Conservation (phyloP, 2,113 vertebrate genomes). For the Strix aluco region DNA sequence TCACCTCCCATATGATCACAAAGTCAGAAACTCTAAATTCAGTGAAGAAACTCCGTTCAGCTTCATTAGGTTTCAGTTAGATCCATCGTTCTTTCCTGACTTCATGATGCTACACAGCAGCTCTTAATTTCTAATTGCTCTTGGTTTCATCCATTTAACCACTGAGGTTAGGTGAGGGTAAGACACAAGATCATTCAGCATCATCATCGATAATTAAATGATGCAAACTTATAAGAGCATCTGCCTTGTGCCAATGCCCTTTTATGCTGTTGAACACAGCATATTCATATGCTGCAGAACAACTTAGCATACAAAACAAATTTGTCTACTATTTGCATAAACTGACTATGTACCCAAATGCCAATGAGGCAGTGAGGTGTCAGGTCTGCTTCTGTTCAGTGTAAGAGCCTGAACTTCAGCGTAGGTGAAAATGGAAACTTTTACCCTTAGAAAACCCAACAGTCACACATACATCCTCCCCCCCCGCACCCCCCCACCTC, state of each 20-base stretch:
- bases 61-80: not conserved
- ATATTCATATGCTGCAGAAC: not conserved
- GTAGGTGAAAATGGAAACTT: not conserved
- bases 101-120: not conserved
- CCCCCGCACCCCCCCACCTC: not conserved
- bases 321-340: not conserved
- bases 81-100: not conserved
- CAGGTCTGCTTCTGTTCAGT: not conserved
- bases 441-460: not conserved
- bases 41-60: not conserved
- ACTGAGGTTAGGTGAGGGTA: not conserved
- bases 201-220: not conserved
- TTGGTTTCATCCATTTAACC: not conserved
- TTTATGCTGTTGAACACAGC: not conserved
- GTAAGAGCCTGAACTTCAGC: not conserved
- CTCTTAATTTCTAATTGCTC: not conserved
- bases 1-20: not conserved
- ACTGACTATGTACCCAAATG: accelerated
- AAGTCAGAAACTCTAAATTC: not conserved
- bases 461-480: too few relatives aligned
- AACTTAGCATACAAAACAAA: not conserved
- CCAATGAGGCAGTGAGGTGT: not conserved
- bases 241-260: not conserved
- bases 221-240: not conserved
- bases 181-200: not conserved